These are phyloP conservation scores for Tylochromis polylepis DNA, from an alignment of 2,113 vertebrate genomes.

Conservation along the genomic window DNA sequence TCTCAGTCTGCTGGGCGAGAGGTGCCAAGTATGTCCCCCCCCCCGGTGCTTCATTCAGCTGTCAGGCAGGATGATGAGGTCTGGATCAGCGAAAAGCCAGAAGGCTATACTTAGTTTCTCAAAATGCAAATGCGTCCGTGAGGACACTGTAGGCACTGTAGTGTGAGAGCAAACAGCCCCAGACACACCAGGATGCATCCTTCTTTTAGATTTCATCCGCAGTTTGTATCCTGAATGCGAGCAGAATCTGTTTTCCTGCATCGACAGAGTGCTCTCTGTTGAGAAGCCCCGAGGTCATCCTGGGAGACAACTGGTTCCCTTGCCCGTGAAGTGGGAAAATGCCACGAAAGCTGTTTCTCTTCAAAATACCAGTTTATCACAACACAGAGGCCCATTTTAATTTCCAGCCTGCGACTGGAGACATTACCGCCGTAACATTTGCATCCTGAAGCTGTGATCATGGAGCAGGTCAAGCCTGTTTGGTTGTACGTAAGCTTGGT, in stretches of 20 bases:
- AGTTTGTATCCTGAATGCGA: neutral
- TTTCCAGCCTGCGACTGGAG: neutral
- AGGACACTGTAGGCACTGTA: neutral
- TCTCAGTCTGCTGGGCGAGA: neutral
- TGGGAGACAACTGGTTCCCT: neutral
- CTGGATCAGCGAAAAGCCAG: neutral
- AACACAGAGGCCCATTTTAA: neutral
- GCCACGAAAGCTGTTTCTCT: neutral
- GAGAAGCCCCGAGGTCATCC: neutral
- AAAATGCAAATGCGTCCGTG: neutral
- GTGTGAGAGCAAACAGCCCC: neutral
- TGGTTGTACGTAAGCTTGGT: neutral
- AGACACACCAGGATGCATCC: accelerated
- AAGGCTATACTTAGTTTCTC: neutral
- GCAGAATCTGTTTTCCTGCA: neutral
- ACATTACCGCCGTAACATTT: neutral
- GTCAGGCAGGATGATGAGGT: neutral
- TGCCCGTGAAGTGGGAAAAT: neutral
- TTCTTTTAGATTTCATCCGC: neutral
- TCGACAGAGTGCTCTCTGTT: neutral
- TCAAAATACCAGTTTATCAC: neutral
- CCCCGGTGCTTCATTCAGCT: neutral
- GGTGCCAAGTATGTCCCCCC: neutral
- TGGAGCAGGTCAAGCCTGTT: accelerated
- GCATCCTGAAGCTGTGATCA: neutral